Evolutionary conservation across 2,113 vertebrate genomes (phyloP), one percentile per base, ranked within the genome.

Genomic region (Serinus canaria): DNA sequence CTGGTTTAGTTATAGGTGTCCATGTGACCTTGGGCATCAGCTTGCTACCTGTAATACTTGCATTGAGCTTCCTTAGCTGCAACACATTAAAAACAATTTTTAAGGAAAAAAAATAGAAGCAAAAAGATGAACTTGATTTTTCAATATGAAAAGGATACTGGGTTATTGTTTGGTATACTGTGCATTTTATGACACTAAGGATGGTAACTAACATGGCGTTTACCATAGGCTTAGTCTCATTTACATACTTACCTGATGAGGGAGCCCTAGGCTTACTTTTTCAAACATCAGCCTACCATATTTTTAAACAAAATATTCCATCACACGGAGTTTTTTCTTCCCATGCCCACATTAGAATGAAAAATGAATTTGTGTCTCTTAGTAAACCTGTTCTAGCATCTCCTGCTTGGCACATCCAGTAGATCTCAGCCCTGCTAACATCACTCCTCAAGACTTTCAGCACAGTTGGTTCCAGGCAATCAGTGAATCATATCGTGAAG

Each of bases 161-260:
- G 18, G 25, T 87, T 89, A 55, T 55, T 66, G 15, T 35, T 68
- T 63, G 33, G 37, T 0, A 1, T 58, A 30, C 5, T 66, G 31
- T 31, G 21, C 2, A 1, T 52, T 28, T 90, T 63, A 28, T 2
- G 9, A 41, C 23, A 9, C 13, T 76, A 79, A 58, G 25, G 17
- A 56, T 19, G 49, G 13, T 27, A 73, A 82, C 33, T n/a, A 69
- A 73, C 15, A 92, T 77, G 84, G 75, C 0, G 3, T 91, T 93
- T 85, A 80, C 68, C 79, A 69, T 11, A 35, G 23, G 43, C 15
- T 56, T 68, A 16, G 53, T 60, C 79, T 83, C 70, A 83, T 77
- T 93, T 92, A 93, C 47, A 56, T 28, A 70, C 44, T 50, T 60
- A 74, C 85, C 95, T 96, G 94, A 86, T 83, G 96, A 96, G 95